Evolutionary conservation across 2,113 vertebrate genomes (phyloP).

Genomic region (Sinocyclocheilus rhinocerous): DNA sequence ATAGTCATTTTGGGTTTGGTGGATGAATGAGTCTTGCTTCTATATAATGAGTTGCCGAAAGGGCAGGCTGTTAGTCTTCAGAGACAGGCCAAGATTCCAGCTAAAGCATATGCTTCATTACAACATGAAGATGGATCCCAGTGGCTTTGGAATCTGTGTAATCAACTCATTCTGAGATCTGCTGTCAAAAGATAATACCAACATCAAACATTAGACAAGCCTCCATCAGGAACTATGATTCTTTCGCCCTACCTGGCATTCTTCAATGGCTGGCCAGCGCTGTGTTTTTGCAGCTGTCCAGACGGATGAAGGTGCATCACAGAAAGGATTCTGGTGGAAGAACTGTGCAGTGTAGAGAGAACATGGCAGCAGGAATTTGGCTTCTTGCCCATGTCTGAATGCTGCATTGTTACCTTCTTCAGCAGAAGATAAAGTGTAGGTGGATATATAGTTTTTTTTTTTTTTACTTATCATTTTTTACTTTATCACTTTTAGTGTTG

Average conservation of each 20-base stretch:
- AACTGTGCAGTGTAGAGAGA: constrained; percentile 22
- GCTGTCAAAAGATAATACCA: constrained; percentile 37
- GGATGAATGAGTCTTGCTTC: not conserved
- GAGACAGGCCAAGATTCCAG: constrained; percentile 29
- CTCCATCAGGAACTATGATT: constrained; percentile 26
- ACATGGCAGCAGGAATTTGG: constrained; percentile 38
- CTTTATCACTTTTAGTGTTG: not conserved
- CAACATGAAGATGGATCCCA: constrained; percentile 39
- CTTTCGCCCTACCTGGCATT: constrained; percentile 40
- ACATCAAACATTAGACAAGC: constrained; percentile 50
- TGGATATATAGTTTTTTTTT: not conserved
- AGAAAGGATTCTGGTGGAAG: constrained; percentile 29
- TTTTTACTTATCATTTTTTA: not conserved
- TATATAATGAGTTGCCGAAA: constrained; percentile 51
- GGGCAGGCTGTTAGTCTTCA: constrained; percentile 23
- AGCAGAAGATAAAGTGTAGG: not conserved
- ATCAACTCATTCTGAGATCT: constrained; percentile 37
- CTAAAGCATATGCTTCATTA: constrained; percentile 38
- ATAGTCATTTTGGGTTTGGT: constrained; percentile 5
- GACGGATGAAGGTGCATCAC: constrained; percentile 36
- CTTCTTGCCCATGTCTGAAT: constrained; percentile 13
- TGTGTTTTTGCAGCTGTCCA: constrained; percentile 41
- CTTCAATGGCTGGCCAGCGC: not conserved
- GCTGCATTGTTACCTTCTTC: constrained; percentile 3
- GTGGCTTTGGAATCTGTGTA: constrained; percentile 45